phyloP scores from a whole-genome alignment of 2,113 vertebrate genomes.

The Puntigrus tetrazona region DNA sequence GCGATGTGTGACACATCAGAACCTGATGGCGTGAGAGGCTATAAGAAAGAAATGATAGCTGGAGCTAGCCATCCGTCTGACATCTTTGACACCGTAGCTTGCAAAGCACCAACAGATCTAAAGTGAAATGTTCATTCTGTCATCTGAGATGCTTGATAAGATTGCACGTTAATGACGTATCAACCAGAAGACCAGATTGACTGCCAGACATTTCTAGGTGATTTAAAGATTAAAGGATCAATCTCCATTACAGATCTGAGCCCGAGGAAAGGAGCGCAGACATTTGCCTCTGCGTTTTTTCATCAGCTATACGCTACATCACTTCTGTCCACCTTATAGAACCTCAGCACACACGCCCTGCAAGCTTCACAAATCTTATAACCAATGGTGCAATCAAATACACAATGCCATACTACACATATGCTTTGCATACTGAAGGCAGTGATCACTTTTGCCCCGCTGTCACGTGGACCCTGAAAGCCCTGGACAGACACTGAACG shows the following conservation, averaged over 20 bases:
- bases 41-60: neutral
- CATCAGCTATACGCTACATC: conserved; percentile 15
- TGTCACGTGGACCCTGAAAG: neutral
- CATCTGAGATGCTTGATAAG: conserved; percentile 47
- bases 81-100: neutral
- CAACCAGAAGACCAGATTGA: conserved; percentile 39
- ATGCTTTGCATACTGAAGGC: neutral
- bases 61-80: neutral
- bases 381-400: neutral
- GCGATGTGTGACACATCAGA: conserved; percentile 8
- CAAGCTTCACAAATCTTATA: neutral
- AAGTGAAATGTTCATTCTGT: conserved; percentile 43
- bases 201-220: conserved; percentile 37
- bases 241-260: conserved; percentile 46
- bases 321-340: neutral
- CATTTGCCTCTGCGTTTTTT: conserved; percentile 32
- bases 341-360: neutral
- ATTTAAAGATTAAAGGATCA: conserved; percentile 54
- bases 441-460: neutral
- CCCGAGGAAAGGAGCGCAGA: conserved; percentile 14
- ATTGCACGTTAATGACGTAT: conserved; percentile 40
- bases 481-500: neutral
- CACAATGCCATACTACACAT: neutral
- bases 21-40: neutral
- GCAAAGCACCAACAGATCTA: conserved; percentile 19